Evolutionary conservation across 1,140 invertebrate genomes (phyloP).

Genomic region (Ylistrum balloti): DNA sequence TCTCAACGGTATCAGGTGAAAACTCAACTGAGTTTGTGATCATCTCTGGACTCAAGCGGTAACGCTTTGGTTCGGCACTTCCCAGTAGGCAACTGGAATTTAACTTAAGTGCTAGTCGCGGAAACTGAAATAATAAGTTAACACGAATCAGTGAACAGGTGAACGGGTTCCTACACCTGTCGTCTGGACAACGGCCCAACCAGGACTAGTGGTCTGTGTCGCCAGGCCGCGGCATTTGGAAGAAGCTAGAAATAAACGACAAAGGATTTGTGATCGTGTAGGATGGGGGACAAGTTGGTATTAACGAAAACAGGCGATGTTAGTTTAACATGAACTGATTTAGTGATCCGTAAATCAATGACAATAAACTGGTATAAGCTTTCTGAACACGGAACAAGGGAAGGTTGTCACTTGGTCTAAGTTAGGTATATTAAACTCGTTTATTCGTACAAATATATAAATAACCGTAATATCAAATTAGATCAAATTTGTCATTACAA

Average conservation of each 20-base stretch:
- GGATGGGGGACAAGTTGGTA: neutral
- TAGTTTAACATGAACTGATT: neutral
- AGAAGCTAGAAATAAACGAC: neutral
- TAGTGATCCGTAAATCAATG: neutral
- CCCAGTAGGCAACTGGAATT: constrained; percentile 32
- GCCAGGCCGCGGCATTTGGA: neutral
- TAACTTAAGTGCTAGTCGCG: constrained; percentile 38
- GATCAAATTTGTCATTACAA: neutral
- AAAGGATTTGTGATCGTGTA: neutral
- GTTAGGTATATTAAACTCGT: neutral
- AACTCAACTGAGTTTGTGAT: constrained; percentile 3
- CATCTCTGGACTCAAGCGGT: neutral
- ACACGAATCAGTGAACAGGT: constrained; percentile 18
- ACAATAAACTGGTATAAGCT: neutral
- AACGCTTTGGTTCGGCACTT: neutral
- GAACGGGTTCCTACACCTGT: constrained; percentile 1
- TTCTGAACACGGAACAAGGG: neutral
- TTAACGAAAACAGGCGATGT: neutral
- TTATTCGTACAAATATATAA: no score
- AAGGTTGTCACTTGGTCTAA: neutral
- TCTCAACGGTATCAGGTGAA: neutral
- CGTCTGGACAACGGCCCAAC: neutral
- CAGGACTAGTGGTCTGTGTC: neutral
- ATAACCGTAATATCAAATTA: neutral
- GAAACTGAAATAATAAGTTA: constrained; percentile 30